Evolutionary conservation across 2,888 invertebrate genomes (phyloP), one percentile per base, ranked within the genome.

Genomic region (Thyatira batis): DNA sequence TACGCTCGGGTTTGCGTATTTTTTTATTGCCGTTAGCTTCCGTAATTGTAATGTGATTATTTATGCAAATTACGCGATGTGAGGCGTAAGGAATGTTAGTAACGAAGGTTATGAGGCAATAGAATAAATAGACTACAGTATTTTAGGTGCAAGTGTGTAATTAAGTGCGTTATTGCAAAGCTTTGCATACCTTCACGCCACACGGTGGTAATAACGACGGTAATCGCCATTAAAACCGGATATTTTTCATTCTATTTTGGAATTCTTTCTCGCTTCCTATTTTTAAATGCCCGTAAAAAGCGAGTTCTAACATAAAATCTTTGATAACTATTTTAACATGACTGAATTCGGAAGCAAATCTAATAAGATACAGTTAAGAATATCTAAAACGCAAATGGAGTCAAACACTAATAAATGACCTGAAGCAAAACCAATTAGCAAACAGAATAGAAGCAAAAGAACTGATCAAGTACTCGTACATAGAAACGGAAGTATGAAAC

Each of bases 1-100:
- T 39, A 13, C 1, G 39, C 13, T 17, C 17, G 46, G 10, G 51
- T 46, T 52, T 28, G 50, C 51, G 49, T 57, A 51, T 53, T 52
- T 45, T 49, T 39, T 50, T n/a, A n/a, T n/a, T 51, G 13, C 25
- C 20, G 46, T 48, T 27, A 17, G 33, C 30, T 49, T 45, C 4
- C 43, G 27, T n/a, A 23, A 20, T 44, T 39, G 28, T 53, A 49
- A 44, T 53, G 33, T 33, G 33, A 39, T 44, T 27, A 48, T n/a
- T 10, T 23, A 17, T 48, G 43, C 11, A 44, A 51, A 50, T 50
- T 43, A 48, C 6, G 13, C n/a, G 13, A 13, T 39, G 17, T 17
- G 17, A 39, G 39, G 39, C 17, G 39, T 8, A 39, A 2, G 17
- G 39, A 39, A 39, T 39, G 39, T 17, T 17, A 17, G n/a, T 17